A percentile compares a stretch with the other conserved stretches of the same genome.
These are phyloP conservation scores for Mugil cephalus DNA, from an alignment of 2,113 vertebrate genomes.

Conservation along the genomic window DNA sequence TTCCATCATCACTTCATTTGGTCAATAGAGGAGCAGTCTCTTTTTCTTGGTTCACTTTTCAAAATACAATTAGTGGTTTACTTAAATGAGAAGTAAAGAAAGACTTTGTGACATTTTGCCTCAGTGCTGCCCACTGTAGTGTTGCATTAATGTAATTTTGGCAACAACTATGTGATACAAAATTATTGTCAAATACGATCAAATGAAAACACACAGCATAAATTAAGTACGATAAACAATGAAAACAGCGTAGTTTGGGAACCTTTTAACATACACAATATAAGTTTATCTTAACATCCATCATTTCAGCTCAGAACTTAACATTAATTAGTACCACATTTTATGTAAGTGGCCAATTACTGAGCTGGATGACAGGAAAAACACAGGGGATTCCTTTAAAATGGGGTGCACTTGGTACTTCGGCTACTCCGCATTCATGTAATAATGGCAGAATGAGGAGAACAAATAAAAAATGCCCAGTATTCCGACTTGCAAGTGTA, in stretches of 20 bases:
- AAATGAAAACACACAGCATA: too few species aligned
- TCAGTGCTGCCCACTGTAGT: too few species aligned
- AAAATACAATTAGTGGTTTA: too few species aligned
- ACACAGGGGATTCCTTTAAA: not conserved
- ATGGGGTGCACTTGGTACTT: not conserved
- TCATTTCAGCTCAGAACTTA: constrained; percentile 13
- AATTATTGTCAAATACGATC: too few species aligned
- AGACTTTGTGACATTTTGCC: too few species aligned
- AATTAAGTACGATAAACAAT: too few species aligned
- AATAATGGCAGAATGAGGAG: not conserved
- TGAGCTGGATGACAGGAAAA: not conserved
- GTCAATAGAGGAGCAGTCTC: constrained; percentile 3
- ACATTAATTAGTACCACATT: constrained; percentile 17
- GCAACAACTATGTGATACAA: too few species aligned
- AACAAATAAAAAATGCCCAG: not conserved
- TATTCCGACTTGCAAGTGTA: too few species aligned
- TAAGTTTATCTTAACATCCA: constrained; percentile 19
- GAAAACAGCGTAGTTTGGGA: too few species aligned
- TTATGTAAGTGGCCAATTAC: constrained; percentile 4
- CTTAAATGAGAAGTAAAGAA: not conserved
- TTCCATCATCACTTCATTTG: constrained; percentile 2
- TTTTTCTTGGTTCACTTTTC: not conserved
- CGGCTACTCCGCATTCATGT: not conserved
- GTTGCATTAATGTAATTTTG: too few species aligned
- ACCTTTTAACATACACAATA: too few species aligned